These are phyloP conservation scores for Xestia c-nigrum DNA, from an alignment of 2,888 invertebrate species.

Conservation along the genomic window DNA sequence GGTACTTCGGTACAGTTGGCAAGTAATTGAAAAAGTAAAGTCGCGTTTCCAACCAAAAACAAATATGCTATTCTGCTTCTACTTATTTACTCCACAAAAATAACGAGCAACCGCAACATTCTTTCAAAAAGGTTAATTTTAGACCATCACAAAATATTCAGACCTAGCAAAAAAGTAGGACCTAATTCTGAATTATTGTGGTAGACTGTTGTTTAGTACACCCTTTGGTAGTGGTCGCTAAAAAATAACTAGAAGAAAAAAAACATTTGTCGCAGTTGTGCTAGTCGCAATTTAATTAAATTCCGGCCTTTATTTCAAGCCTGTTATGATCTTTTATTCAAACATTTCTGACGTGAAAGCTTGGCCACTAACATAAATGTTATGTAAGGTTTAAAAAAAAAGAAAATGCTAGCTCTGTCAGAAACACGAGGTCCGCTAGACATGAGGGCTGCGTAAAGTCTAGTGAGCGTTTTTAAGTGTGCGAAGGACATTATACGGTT, in stretches of 20 bases:
- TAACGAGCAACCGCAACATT: background rate
- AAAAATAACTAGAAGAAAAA: conserved; percentile 48
- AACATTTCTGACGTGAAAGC: conserved; percentile 35
- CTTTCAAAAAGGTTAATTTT: conserved; percentile 5
- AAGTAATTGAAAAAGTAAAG: too few species aligned
- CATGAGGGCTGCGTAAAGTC: background rate
- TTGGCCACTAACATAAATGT: conserved; percentile 38
- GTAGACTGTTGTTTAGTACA: conserved; percentile 36
- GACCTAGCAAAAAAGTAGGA: conserved; percentile 7
- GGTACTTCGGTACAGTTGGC: too few species aligned
- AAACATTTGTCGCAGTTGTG: conserved; percentile 48
- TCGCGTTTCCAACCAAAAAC: too few species aligned
- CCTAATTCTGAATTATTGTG: conserved; percentile 7
- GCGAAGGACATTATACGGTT: background rate
- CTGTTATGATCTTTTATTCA: conserved; percentile 38
- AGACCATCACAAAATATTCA: conserved; percentile 3
- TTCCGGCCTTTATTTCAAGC: conserved; percentile 43
- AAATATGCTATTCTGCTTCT: background rate
- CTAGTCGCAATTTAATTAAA: conserved; percentile 43
- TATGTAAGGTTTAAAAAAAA: conserved; percentile 22
- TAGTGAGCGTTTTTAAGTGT: background rate
- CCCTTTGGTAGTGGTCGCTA: conserved; percentile 36
- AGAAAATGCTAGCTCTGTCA: conserved; percentile 18
- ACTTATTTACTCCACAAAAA: background rate
- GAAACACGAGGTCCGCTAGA: background rate